These are phyloP conservation scores for Prorops nasuta DNA, from an alignment of 1,140 invertebrate genomes.

Conservation along the genomic window DNA sequence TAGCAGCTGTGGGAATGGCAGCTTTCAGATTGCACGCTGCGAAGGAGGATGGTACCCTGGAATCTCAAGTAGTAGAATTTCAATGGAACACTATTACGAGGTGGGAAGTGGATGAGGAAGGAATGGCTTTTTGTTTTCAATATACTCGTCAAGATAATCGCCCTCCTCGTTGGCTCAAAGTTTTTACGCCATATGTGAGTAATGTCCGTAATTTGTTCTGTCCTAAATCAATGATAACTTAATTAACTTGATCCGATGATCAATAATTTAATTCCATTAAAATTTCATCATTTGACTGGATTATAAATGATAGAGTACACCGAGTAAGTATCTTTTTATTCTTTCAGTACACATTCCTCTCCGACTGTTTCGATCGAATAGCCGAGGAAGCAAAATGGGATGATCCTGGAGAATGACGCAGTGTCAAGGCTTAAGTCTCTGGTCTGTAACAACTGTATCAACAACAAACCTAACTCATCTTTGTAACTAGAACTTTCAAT, in stretches of 20 bases:
- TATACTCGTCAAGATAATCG: slow-evolving; percentile 78
- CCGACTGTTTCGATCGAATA: slow-evolving; percentile 93
- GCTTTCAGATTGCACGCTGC: slow-evolving; percentile 86
- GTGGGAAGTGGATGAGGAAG: slow-evolving; percentile 89
- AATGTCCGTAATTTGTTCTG: no score
- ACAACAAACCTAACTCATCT: slow-evolving; percentile 11
- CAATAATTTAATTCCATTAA: slow-evolving; percentile 9
- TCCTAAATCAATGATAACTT: no score
- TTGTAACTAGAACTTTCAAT: slow-evolving; percentile 9
- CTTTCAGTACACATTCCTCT: slow-evolving; percentile 86
- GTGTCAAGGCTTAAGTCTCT: slow-evolving; percentile 28
- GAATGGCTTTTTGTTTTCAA: slow-evolving; percentile 85
- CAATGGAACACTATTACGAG: slow-evolving; percentile 77
- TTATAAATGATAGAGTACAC: slow-evolving; percentile 7
- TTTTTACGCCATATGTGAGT: slow-evolving; percentile 91
- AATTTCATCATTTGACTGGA: slow-evolving; percentile 1
- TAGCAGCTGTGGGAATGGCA: slow-evolving; percentile 72
- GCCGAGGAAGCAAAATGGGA: slow-evolving; percentile 84
- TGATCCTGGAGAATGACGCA: slow-evolving; percentile 70
- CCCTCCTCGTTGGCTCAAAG: slow-evolving; percentile 81
- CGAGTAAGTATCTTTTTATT: slow-evolving; percentile 24
- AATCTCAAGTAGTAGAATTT: slow-evolving; percentile 84
- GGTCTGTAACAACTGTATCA: slow-evolving; percentile 19
- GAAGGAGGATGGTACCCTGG: slow-evolving; percentile 79
- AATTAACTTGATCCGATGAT: no score